Percentiles rank a stretch among this genome's conserved stretches.
Conservation (phyloP, 1,140 invertebrate genomes). For the Paralvinella palmiformis region DNA sequence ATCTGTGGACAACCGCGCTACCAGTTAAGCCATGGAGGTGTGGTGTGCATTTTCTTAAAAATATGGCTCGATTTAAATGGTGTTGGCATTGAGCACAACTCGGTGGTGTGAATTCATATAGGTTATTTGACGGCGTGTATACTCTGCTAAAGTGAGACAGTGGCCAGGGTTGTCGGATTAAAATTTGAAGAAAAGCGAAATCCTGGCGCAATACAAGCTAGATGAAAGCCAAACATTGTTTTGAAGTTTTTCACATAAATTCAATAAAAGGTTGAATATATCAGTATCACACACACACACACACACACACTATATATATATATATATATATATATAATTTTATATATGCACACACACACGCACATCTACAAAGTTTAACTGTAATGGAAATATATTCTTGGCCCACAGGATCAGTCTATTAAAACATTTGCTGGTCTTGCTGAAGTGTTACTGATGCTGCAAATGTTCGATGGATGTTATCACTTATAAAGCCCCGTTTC, state of each 20-base stretch:
- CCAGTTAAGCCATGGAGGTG: too few relatives aligned
- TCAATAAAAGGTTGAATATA: neutral
- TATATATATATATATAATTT: neutral
- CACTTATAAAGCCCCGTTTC: too few relatives aligned
- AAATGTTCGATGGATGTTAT: too few relatives aligned
- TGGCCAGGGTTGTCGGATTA: neutral
- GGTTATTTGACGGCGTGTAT: neutral
- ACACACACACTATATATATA: neutral
- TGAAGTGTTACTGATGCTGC: too few relatives aligned
- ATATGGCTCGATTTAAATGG: too few relatives aligned
- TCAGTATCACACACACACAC: neutral
- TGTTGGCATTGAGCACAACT: too few relatives aligned
- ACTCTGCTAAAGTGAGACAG: neutral
- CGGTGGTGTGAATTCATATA: neutral
- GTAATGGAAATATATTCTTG: too few relatives aligned
- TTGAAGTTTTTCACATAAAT: neutral
- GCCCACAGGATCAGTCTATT: too few relatives aligned
- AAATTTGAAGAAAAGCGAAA: neutral
- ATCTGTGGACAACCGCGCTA: too few relatives aligned
- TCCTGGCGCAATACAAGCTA: neutral
- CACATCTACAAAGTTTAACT: too few relatives aligned
- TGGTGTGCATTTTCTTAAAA: too few relatives aligned
- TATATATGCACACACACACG: neutral
- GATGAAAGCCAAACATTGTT: neutral
- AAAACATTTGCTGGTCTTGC: too few relatives aligned